phyloP scores from a whole-genome alignment of 2,113 vertebrate genomes.

The Clarias gariepinus region DNA sequence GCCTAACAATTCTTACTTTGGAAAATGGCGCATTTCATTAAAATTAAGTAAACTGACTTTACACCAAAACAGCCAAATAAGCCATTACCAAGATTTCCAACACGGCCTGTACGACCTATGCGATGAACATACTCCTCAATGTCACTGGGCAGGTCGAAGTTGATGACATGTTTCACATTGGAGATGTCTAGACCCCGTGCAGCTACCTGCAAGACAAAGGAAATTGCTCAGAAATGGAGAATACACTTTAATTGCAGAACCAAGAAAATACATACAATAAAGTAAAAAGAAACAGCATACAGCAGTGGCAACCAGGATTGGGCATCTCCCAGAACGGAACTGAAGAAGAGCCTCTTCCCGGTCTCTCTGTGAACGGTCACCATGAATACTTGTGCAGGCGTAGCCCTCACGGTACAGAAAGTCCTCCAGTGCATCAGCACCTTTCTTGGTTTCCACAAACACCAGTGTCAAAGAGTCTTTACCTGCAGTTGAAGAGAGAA shows the following conservation, averaged over 20 bases:
- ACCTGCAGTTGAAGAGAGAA: conserved; percentile 67
- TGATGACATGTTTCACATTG: conserved; percentile 97
- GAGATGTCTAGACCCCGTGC: conserved; percentile 96
- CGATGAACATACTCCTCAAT: conserved; percentile 98
- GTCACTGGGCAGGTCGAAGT: conserved; percentile 97
- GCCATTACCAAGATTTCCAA: conserved; percentile 91
- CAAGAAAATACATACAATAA: neutral
- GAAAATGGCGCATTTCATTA: neutral
- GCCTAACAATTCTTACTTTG: neutral
- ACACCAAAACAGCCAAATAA: neutral
- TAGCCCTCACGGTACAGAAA: conserved; percentile 95
- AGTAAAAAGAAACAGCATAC: conserved; percentile 67
- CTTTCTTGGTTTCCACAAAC: conserved; percentile 98
- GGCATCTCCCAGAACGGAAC: conserved; percentile 95
- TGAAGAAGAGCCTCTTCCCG: conserved; percentile 93
- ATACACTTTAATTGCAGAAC: neutral
- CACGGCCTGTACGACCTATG: conserved; percentile 97
- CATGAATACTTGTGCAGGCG: conserved; percentile 96
- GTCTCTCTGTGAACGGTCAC: conserved; percentile 94
- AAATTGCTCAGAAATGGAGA: neutral
- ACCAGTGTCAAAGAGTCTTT: conserved; percentile 95
- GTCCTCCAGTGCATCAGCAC: conserved; percentile 92
- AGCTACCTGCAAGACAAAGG: conserved; percentile 79
- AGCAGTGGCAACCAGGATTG: conserved; percentile 95
- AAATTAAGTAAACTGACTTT: neutral